Evolutionary conservation across 2,888 invertebrate genomes (phyloP).

Genomic region (Cheilosia urbana): DNA sequence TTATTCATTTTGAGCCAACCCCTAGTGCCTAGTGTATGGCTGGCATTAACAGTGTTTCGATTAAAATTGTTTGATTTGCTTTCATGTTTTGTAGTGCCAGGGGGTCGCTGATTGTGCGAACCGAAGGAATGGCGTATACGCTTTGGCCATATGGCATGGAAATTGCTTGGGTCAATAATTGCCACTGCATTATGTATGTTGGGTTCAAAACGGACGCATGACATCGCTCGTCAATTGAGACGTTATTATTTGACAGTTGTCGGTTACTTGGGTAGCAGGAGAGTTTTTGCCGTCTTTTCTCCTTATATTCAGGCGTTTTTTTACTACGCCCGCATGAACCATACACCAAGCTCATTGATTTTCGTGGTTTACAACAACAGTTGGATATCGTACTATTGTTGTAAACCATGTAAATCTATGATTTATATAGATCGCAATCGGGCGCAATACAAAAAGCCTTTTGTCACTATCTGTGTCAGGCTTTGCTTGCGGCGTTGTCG

Average conservation of each 20-base stretch:
- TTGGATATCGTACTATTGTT: too few relatives aligned
- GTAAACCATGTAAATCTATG: too few relatives aligned
- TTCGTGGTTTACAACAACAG: too few relatives aligned
- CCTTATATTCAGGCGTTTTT: too few relatives aligned
- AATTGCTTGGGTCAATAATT: constrained; percentile 65
- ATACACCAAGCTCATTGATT: too few relatives aligned
- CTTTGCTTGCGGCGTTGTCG: too few relatives aligned
- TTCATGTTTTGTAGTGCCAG: constrained; percentile 44
- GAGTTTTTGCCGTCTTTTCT: too few relatives aligned
- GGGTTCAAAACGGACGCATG: not conserved
- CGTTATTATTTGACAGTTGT: not conserved
- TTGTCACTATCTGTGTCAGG: too few relatives aligned
- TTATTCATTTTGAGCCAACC: constrained; percentile 37
- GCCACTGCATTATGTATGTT: not conserved
- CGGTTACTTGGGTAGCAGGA: too few relatives aligned
- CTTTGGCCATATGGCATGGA: constrained; percentile 65
- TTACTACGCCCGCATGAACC: too few relatives aligned
- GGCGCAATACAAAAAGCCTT: too few relatives aligned
- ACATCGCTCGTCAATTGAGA: not conserved
- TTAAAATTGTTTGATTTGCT: constrained; percentile 69
- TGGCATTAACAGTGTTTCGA: constrained; percentile 65
- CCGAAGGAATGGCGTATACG: constrained; percentile 5
- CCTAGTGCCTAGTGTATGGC: not conserved
- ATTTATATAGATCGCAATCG: too few relatives aligned
- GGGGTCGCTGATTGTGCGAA: constrained; percentile 27